phyloP scores from a whole-genome alignment of 1,140 invertebrate genomes.

The Drosophila navojoa region DNA sequence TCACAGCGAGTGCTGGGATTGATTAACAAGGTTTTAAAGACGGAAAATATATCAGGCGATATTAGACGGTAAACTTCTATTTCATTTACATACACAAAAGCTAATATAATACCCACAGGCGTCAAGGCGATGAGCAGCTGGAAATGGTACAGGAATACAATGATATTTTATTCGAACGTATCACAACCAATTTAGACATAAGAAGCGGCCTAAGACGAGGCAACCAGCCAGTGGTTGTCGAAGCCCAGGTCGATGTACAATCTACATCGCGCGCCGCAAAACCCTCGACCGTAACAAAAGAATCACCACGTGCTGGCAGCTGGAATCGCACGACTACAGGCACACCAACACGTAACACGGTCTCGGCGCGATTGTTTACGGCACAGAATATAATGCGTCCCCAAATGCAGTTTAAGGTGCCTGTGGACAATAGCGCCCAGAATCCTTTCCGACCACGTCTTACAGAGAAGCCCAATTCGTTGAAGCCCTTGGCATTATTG shows the following conservation, averaged over 20 bases:
- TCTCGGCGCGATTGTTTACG: conserved; percentile 85
- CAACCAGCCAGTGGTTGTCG: conserved; percentile 85
- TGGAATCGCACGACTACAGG: conserved; percentile 60
- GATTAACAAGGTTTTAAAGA: conserved; percentile 86
- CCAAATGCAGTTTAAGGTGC: conserved; percentile 93
- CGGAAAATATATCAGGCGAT: conserved; percentile 86
- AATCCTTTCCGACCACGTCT: conserved; percentile 92
- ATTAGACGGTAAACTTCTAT: conserved; percentile 82
- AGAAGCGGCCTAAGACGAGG: conserved; percentile 86
- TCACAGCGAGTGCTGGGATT: conserved; percentile 85
- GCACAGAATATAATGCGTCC: conserved; percentile 92
- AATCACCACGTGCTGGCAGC: conserved; percentile 68
- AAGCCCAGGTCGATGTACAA: conserved; percentile 83
- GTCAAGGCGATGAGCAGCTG: conserved; percentile 89
- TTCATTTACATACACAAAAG: not conserved
- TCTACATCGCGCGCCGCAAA: conserved; percentile 60
- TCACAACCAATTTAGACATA: conserved; percentile 90
- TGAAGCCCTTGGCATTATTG: conserved; percentile 91
- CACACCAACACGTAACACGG: conserved; percentile 34
- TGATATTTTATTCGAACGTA: conserved; percentile 91
- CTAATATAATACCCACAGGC: conserved; percentile 38
- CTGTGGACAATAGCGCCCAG: conserved; percentile 91
- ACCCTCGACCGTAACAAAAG: not conserved
- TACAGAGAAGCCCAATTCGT: conserved; percentile 93
- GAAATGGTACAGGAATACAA: conserved; percentile 91